Conservation (phyloP, 1,140 invertebrate genomes). For the Drosophila sulfurigaster region DNA sequence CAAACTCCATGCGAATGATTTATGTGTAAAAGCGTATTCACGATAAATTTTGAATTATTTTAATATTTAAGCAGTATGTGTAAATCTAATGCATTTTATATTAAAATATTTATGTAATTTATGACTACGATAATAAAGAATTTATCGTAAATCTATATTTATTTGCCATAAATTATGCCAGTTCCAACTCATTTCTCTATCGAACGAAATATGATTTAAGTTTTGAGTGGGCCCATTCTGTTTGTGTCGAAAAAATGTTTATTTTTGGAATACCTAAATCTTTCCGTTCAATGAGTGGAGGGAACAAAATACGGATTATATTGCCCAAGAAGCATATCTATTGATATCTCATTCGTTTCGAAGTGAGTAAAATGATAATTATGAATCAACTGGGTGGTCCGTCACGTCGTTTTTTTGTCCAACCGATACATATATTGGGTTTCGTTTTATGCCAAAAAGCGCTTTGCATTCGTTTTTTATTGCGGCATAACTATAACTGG, state of each 20-base stretch:
- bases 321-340: conserved; percentile 21
- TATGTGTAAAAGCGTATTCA: conserved; percentile 1
- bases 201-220: neutral
- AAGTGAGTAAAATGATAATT: conserved; percentile 29
- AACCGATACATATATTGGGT: conserved; percentile 56
- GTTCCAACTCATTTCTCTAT: too few relatives aligned
- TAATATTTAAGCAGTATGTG: too few relatives aligned
- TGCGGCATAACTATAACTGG: conserved; percentile 68
- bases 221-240: too few relatives aligned
- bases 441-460: conserved; percentile 72
- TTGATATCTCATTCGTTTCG: neutral
- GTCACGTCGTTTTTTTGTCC: conserved; percentile 16
- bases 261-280: neutral
- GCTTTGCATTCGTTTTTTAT: conserved; percentile 71
- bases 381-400: conserved; percentile 63
- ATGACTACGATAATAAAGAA: neutral
- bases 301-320: conserved; percentile 18
- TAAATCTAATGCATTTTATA: too few relatives aligned
- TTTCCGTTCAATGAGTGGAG: conserved; percentile 24
- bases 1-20: conserved; percentile 21
- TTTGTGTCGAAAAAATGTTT: neutral
- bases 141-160: neutral
- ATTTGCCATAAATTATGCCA: neutral
- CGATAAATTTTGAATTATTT: too few relatives aligned
- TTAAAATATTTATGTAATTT: too few relatives aligned